phyloP scores from a whole-genome alignment of 2,113 vertebrate species.

The Astur gentilis region DNA sequence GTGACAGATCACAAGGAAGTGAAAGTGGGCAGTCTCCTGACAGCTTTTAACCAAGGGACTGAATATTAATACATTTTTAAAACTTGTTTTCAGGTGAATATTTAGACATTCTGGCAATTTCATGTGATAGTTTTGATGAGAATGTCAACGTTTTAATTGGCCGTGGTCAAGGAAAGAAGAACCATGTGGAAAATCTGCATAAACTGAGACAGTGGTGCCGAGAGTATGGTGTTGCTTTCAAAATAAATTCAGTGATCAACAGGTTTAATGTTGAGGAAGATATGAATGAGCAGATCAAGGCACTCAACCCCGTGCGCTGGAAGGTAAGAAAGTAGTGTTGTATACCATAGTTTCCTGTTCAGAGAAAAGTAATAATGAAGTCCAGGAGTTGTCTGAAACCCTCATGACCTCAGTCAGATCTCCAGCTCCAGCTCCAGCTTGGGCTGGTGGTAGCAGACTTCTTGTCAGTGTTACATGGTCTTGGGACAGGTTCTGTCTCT shows the following conservation, averaged over 20 bases:
- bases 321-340: slow-evolving; percentile 72
- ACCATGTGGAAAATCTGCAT: slow-evolving; percentile 84
- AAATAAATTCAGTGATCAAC: slow-evolving; percentile 95
- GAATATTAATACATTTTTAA: background rate
- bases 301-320: slow-evolving; percentile 89
- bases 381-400: background rate
- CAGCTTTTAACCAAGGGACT: background rate
- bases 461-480: background rate
- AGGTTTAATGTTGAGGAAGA: slow-evolving; percentile 89
- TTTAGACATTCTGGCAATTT: slow-evolving; percentile 92
- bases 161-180: slow-evolving; percentile 85
- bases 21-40: background rate
- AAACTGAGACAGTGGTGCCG: slow-evolving; percentile 84
- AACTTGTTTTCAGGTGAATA: slow-evolving; percentile 74
- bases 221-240: slow-evolving; percentile 89
- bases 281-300: slow-evolving; percentile 80
- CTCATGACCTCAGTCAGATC: background rate
- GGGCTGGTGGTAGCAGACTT: background rate
- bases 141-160: slow-evolving; percentile 87
- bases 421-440: background rate
- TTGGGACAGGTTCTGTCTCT: background rate
- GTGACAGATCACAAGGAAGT: background rate
- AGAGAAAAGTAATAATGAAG: background rate
- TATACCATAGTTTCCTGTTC: background rate
- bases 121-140: slow-evolving; percentile 93